Evolutionary conservation across 2,113 vertebrate species (phyloP).

Genomic region (Sitta europaea): DNA sequence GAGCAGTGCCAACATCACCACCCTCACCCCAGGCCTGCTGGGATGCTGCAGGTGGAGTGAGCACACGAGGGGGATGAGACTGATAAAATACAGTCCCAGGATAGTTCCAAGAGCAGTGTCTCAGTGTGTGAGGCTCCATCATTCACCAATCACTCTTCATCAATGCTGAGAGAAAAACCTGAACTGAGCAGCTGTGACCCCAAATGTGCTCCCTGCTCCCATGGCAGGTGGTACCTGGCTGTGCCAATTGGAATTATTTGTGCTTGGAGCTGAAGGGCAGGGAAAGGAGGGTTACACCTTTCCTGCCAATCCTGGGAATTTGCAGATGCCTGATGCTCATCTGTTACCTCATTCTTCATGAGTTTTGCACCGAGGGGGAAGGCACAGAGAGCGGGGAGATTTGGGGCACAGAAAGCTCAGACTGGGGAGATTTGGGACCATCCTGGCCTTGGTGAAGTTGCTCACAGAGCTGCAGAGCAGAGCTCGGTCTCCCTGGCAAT

Average conservation of each 20-base stretch:
- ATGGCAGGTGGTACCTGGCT: background rate
- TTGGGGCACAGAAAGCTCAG: background rate
- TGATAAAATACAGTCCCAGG: background rate
- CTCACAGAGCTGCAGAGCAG: background rate
- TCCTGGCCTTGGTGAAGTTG: background rate
- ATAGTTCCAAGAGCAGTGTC: background rate
- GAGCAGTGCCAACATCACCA: background rate
- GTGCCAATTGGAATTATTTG: fast-evolving
- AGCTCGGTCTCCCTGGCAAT: constrained; percentile 47
- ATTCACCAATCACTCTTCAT: background rate
- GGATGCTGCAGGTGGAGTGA: background rate
- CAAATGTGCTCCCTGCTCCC: background rate
- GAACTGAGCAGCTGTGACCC: background rate
- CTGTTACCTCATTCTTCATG: background rate
- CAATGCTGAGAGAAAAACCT: background rate
- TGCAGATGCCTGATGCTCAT: fast-evolving
- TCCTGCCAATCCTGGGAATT: background rate
- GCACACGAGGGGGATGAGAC: fast-evolving
- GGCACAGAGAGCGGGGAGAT: background rate
- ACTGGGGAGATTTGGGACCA: background rate
- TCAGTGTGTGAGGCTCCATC: background rate
- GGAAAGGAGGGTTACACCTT: background rate
- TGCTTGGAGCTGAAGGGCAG: background rate
- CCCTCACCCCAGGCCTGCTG: background rate
- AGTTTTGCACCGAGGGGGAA: background rate